Evolutionary conservation across 2,888 invertebrate species (phyloP), one percentile per base, ranked within the genome.

Genomic region (Brachyopa scutellaris): DNA sequence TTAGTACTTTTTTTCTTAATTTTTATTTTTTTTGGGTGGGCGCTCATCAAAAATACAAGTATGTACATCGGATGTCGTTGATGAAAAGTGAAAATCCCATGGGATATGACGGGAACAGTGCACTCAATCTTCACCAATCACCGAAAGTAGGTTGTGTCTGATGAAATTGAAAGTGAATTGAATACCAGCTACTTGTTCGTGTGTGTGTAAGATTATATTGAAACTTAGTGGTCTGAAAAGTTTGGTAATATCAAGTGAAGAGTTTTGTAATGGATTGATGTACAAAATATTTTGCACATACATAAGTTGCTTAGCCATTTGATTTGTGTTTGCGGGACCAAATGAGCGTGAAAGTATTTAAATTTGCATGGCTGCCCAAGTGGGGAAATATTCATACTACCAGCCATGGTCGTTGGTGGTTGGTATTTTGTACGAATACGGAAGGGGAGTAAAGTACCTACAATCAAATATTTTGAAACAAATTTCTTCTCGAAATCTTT

Each of bases 1-100:
- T 93, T 89, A 88, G 91, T 90, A 8, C 47, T 47, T 69, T 29
- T 55, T 36, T 76, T 29, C 11, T 8, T 38, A 1, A 53, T n/a
- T 38, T 64, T 38, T 13, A n/a, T 17, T 42, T 21, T 51, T 53
- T 23, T 33, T 15, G 3, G 17, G 15, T 45, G n/a, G 55, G 13
- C 55, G 13, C 45, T 26, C 47, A 17, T 53, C 23, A n/a, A n/a
- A 7, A 33, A 17, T 23, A 1, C 21, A 53, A 17, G 33, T 21
- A 13, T 26, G 26, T 26, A 31, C 15, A 40, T 51, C 23, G 17
- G 51, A 29, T 36, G 49, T n/a, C 33, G 21, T 42, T 55, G 57
- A 55, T 26, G 38, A 47, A 64, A 74, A 69, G 61, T 62, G 66
- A 67, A 55, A 74, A 38, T 72, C 64, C 64, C 57, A 49, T 59